Conservation (phyloP, 2,113 vertebrate genomes). For the Apodemus sylvaticus region DNA sequence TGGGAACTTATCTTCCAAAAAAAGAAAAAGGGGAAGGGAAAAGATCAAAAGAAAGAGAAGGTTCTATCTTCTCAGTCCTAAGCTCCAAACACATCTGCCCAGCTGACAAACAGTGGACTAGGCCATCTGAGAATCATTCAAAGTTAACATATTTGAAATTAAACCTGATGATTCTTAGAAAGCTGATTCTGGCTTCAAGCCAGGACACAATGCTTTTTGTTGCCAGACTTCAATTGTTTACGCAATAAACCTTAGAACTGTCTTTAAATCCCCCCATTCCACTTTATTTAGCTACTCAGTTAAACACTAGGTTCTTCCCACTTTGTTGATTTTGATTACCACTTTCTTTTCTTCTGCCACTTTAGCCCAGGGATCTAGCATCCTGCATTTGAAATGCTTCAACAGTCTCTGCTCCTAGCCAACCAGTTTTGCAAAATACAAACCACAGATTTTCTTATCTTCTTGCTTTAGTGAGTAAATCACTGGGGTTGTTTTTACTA, state of each 20-base stretch:
- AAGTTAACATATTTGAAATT: conserved; percentile 36
- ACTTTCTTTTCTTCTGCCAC: not conserved
- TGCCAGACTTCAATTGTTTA: not conserved
- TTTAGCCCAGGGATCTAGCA: not conserved
- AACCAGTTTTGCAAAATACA: not conserved
- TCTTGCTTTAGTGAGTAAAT: not conserved
- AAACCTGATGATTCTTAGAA: not conserved
- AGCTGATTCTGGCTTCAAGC: not conserved
- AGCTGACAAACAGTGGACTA: not conserved
- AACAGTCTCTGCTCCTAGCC: not conserved
- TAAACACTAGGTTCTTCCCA: not conserved
- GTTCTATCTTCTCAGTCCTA: not conserved
- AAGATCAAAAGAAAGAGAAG: not conserved
- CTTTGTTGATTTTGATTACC: not conserved
- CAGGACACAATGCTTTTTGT: not conserved
- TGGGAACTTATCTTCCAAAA: not conserved
- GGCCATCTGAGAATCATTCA: not conserved
- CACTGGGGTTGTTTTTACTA: not conserved
- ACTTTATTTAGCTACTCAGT: not conserved
- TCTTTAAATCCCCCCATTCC: not conserved
- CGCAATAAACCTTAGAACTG: not conserved
- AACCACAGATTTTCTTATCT: not conserved
- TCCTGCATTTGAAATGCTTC: not conserved
- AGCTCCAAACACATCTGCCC: not conserved
- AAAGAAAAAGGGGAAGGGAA: not conserved